Evolutionary conservation across 2,113 vertebrate genomes (phyloP), one percentile per base, ranked within the genome.

Genomic region (Equus przewalskii): DNA sequence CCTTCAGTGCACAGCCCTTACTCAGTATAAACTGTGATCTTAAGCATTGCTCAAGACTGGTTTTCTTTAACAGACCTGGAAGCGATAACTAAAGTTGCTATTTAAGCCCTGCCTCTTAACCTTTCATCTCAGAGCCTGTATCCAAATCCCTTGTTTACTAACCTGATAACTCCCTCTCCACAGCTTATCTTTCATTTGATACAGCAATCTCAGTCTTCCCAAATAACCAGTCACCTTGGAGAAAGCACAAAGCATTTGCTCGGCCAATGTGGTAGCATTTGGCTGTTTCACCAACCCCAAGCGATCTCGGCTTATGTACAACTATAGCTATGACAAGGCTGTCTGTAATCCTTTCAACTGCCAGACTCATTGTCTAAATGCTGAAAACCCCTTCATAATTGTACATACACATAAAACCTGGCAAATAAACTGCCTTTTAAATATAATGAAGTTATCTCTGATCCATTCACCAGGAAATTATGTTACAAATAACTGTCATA

Each of bases 71-170:
- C 62, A 92, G 73, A 87, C 3, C 14, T 62, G 7, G 5, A 6
- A 75, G 12, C 79, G 86, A 78, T 73, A 65, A 75, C 73, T 28
- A 83, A 93, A 86, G 51, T 49, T 65, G 24, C 33, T 73, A 18
- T 84, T 58, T 78, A 89, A 89, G 51, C 12, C 62, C 26, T 89
- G 70, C 56, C 83, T 96, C 65, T 83, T 89, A 83, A 92, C 86
- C 89, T 95, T 97, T 92, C 95, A 87, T 83, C 89, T 83, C 19
- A 24, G n/a, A n/a, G 54, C 69, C 83, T 11, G 0, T 56, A 12
- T 86, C 86, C 78, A 58, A 93, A 79, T 46, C 44, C 69, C 65
- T 93, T 73, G 36, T 93, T 97, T 91, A 93, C 75, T 93, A 94
- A 90, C 67, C 73, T 89, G 94, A 80, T 96, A 79, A 83, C 44